These are phyloP conservation scores for Leptinotarsa undecemlineata DNA, from an alignment of 1,140 invertebrate genomes.

Conservation along the genomic window DNA sequence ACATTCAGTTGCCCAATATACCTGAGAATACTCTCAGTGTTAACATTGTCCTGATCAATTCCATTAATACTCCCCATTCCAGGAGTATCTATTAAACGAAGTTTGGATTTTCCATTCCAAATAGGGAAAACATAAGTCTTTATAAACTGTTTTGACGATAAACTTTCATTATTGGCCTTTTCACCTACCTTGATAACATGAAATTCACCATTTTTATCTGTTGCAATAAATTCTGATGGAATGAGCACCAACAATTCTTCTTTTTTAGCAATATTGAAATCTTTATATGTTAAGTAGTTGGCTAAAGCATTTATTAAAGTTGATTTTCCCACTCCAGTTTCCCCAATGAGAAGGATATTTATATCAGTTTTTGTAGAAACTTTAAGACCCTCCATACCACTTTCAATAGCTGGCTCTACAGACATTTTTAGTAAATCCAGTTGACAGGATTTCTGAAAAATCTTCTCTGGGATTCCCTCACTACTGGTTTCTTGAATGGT, in stretches of 20 bases:
- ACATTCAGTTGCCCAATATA: conserved; percentile 43
- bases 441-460: not conserved
- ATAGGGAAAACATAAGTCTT: conserved; percentile 48
- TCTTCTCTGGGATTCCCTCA: too few relatives aligned
- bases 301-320: conserved; percentile 51
- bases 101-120: conserved; percentile 29
- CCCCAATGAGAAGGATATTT: conserved; percentile 49
- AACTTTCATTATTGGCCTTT: conserved; percentile 43
- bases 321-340: conserved; percentile 51
- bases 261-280: conserved; percentile 39
- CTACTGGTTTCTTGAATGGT: too few relatives aligned
- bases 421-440: not conserved
- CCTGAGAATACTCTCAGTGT: conserved; percentile 48
- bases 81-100: conserved; percentile 49
- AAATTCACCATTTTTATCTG: conserved; percentile 38
- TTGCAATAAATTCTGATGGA: conserved; percentile 42
- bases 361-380: conserved; percentile 37
- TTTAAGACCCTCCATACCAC: conserved; percentile 11
- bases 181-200: conserved; percentile 30
- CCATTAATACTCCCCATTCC: conserved; percentile 48
- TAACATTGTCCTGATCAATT: conserved; percentile 45
- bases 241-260: conserved; percentile 42
- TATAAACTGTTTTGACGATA: conserved; percentile 45
- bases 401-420: not conserved
- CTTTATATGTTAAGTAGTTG: conserved; percentile 46